Evolutionary conservation across 2,113 vertebrate genomes (phyloP), one percentile per base, ranked within the genome.

Genomic region (Candoia aspera): DNA sequence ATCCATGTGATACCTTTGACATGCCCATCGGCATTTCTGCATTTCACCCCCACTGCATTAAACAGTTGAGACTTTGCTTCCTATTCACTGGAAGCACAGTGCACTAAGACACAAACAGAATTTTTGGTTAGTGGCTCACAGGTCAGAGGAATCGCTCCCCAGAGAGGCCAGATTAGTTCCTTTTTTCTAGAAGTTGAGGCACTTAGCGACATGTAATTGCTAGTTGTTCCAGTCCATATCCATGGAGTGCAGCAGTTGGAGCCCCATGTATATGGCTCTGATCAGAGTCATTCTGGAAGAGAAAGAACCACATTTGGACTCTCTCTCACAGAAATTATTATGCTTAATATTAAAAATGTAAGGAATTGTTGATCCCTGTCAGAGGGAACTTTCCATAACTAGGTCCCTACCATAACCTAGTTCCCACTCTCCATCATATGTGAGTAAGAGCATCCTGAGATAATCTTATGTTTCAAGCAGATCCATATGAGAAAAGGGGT

Each of bases 1-100:
- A 46, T 55, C 29, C 4, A 60, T 6, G 17, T 46, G 0, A 46
- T 73, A 87, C 73, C 37, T 42, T 62, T 8, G 85, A 57, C 87
- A 88, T 29, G 26, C 26, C 24, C 0, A 85, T 0, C 0, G 0
- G 84, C 9, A 1, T 26, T 84, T 55, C 23, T 86, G 24, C 33
- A 73, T 8, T 55, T 55, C 24, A 49, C 42, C 13, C 23, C 84
- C 17, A 53, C 64, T 17, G n/a, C 64, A 73, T 73, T 73, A 73
- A 73, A 33, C n/a, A 17, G 64, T 33, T 73, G n/a, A 73, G 15
- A 1, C n/a, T 33, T 73, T 33, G 64, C 64, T 73, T 73, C 64
- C 6, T 73, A 33, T 33, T 73, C n/a, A n/a, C 33, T 33, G n/a
- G n/a, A n/a, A n/a, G n/a, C n/a, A n/a, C n/a, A n/a, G 64, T 68